Evolutionary conservation across 2,113 vertebrate species (phyloP).

Genomic region (Psilopsiagon aurifrons): DNA sequence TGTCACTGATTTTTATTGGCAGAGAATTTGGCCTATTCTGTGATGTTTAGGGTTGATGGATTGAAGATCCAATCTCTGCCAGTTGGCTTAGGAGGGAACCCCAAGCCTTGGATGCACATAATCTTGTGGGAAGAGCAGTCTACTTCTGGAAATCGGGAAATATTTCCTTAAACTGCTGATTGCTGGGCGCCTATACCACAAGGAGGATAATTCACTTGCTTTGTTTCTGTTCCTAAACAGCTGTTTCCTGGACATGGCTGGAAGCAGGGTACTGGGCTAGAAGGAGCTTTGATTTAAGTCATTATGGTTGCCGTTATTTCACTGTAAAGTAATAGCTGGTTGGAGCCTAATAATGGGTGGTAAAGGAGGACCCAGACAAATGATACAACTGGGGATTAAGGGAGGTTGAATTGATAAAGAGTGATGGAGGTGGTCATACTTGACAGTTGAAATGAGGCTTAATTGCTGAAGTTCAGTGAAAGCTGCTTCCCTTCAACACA

Average conservation of each 20-base stretch:
- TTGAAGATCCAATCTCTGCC: neutral
- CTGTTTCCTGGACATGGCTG: constrained; percentile 29
- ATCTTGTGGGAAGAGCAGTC: constrained; percentile 37
- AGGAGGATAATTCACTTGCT: neutral
- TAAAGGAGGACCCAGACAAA: constrained; percentile 20
- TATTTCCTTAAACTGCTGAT: constrained; percentile 42
- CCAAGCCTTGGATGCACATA: neutral
- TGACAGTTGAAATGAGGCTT: constrained; percentile 8
- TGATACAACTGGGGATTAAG: neutral
- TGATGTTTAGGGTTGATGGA: neutral
- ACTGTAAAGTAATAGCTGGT: neutral
- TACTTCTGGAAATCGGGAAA: constrained; percentile 42
- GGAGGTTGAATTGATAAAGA: neutral
- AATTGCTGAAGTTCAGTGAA: constrained; percentile 15
- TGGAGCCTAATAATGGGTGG: constrained; percentile 13
- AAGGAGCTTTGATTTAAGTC: neutral
- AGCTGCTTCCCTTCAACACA: neutral
- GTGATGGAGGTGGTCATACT: constrained; percentile 11
- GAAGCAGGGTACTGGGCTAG: neutral
- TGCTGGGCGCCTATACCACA: constrained; percentile 4
- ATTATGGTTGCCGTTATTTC: neutral
- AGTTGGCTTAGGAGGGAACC: neutral
- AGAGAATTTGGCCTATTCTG: neutral
- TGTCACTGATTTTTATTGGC: neutral
- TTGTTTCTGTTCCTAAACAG: constrained; percentile 54